phyloP scores from a whole-genome alignment of 1,140 invertebrate species.

The Calycopis cecrops region DNA sequence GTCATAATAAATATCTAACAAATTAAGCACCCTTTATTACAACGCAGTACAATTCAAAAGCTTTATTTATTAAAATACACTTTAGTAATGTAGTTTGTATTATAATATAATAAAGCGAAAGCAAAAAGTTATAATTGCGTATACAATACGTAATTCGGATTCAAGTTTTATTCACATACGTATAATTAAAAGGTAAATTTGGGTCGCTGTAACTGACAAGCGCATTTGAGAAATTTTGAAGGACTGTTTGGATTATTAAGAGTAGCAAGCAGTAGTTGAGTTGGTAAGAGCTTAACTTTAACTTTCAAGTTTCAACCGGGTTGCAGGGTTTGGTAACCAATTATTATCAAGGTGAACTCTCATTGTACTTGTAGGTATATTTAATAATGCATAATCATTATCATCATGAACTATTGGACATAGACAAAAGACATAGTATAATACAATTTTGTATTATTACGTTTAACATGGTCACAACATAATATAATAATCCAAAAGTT shows the following conservation, averaged over 20 bases:
- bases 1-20: too few species aligned
- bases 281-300: slow-evolving; percentile 4
- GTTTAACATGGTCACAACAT: too few species aligned
- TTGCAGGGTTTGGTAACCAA: neutral
- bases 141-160: slow-evolving; percentile 6
- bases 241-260: slow-evolving; percentile 10
- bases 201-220: slow-evolving; percentile 9
- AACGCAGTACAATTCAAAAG: too few species aligned
- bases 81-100: slow-evolving; percentile 1
- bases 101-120: slow-evolving; percentile 1
- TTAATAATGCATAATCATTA: too few species aligned
- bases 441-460: too few species aligned
- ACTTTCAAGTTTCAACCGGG: slow-evolving; percentile 1
- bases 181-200: slow-evolving; percentile 11
- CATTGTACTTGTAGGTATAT: too few species aligned
- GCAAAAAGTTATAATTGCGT: slow-evolving; percentile 1
- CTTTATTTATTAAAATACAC: neutral
- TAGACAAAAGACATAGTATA: too few species aligned
- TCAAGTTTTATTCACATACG: slow-evolving; percentile 4
- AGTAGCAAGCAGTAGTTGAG: slow-evolving; percentile 2
- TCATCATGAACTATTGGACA: too few species aligned
- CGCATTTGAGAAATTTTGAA: slow-evolving; percentile 8
- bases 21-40: too few species aligned
- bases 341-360: too few species aligned
- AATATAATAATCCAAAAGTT: too few species aligned